phyloP scores from a whole-genome alignment of 2,888 invertebrate species.

The Amphimallon solstitiale region DNA sequence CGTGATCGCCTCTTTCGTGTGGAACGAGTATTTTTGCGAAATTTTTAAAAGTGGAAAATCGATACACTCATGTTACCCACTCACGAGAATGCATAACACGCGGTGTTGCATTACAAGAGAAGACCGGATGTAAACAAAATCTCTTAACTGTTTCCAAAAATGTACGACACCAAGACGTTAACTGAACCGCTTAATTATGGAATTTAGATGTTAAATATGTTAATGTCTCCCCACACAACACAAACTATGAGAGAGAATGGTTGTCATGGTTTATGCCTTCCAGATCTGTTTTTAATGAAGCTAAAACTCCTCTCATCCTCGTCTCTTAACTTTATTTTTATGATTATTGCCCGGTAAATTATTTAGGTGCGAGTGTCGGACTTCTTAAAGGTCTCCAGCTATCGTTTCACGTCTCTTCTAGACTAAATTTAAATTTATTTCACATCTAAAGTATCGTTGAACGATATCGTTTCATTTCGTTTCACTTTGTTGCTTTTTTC shows the following conservation, averaged over 20 bases:
- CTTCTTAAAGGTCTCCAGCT: not conserved
- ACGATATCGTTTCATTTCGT: constrained; percentile 10
- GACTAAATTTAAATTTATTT: constrained; percentile 38
- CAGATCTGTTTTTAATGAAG: constrained; percentile 59
- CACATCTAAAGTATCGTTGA: constrained; percentile 15
- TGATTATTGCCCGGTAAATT: constrained; percentile 51
- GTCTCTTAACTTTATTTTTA: constrained; percentile 48
- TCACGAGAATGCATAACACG: not conserved
- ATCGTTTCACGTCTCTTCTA: constrained; percentile 8
- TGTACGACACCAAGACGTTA: constrained; percentile 16
- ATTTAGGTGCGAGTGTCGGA: constrained; percentile 42
- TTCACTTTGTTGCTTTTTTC: not conserved
- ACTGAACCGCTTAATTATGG: constrained; percentile 46
- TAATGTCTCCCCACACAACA: constrained; percentile 42
- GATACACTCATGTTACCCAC: not conserved
- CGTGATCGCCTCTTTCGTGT: constrained; percentile 6
- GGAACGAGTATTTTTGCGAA: not conserved
- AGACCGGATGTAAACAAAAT: constrained; percentile 43
- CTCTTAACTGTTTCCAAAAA: constrained; percentile 28
- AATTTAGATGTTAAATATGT: constrained; percentile 46
- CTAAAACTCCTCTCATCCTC: constrained; percentile 5
- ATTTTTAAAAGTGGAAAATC: not conserved
- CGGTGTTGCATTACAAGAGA: constrained; percentile 27
- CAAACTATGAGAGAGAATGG: constrained; percentile 39
- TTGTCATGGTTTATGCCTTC: constrained; percentile 53